A percentile compares a stretch with the other conserved stretches of the same genome.
Evolutionary conservation across 2,888 invertebrate species (phyloP).

Genomic region (Bibio marci): DNA sequence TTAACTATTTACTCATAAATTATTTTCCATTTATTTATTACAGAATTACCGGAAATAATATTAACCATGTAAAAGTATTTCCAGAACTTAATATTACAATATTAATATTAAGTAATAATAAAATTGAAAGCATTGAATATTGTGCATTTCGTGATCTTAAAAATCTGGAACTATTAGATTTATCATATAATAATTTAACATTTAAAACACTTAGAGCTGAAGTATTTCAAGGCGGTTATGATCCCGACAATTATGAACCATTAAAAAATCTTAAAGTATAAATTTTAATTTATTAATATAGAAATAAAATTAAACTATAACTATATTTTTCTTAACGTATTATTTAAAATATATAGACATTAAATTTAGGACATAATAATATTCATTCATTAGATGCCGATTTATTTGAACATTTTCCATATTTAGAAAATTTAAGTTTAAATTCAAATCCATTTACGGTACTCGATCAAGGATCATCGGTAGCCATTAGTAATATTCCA

Average conservation of each 20-base stretch:
- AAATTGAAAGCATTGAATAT: slow-evolving; percentile 41
- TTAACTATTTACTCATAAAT: no score
- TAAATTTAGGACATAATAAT: slow-evolving; percentile 47
- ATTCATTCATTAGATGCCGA: slow-evolving; percentile 52
- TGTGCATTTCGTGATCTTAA: slow-evolving; percentile 45
- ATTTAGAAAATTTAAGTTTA: slow-evolving; percentile 47
- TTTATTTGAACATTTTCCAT: slow-evolving; percentile 56
- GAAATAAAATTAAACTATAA: no score
- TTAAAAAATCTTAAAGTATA: slow-evolving; percentile 15
- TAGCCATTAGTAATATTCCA: slow-evolving; percentile 46
- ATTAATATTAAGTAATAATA: slow-evolving; percentile 44
- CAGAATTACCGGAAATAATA: slow-evolving; percentile 7
- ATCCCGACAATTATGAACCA: slow-evolving; percentile 16
- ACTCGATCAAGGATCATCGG: slow-evolving; percentile 42
- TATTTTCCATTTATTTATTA: not conserved
- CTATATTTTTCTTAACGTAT: no score
- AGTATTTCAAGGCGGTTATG: slow-evolving; percentile 41
- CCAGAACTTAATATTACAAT: slow-evolving; percentile 31
- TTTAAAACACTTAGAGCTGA: slow-evolving; percentile 40
- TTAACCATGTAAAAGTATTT: slow-evolving; percentile 25
- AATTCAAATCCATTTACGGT: slow-evolving; percentile 55
- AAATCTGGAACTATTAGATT: slow-evolving; percentile 42
- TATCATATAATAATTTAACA: slow-evolving; percentile 51
- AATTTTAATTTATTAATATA: no score
- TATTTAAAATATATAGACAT: not conserved